phyloP scores from a whole-genome alignment of 2,888 invertebrate species.

The Hirtodrosophila histrioides region DNA sequence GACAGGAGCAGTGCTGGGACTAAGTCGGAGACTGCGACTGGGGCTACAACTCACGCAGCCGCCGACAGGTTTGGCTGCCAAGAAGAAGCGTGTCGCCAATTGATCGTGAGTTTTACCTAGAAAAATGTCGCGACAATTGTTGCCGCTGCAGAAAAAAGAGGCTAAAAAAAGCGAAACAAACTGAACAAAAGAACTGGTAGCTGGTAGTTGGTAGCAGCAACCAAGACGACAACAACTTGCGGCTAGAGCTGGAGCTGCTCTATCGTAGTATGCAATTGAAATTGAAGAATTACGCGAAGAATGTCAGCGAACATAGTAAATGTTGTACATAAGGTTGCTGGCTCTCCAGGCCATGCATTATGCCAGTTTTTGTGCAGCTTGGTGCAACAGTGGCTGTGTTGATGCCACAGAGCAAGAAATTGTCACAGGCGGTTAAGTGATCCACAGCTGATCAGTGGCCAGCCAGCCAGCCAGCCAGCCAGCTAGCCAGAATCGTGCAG shows the following conservation, averaged over 20 bases:
- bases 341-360: slow-evolving; percentile 53
- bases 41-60: slow-evolving; percentile 66
- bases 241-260: slow-evolving; percentile 38
- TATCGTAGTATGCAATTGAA: slow-evolving; percentile 82
- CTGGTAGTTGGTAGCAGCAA: slow-evolving; percentile 17
- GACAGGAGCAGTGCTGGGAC: slow-evolving; percentile 1
- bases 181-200: slow-evolving; percentile 30
- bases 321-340: slow-evolving; percentile 65
- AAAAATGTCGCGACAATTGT: slow-evolving; percentile 83
- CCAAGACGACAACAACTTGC: slow-evolving; percentile 34
- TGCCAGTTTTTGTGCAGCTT: slow-evolving; percentile 42
- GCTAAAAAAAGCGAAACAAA: slow-evolving; percentile 24
- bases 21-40: slow-evolving; percentile 15
- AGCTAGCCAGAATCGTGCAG: slow-evolving; percentile 38
- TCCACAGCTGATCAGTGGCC: slow-evolving; percentile 70
- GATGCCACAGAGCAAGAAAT: slow-evolving; percentile 45
- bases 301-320: slow-evolving; percentile 79
- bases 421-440: slow-evolving; percentile 53
- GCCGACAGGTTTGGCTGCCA: slow-evolving; percentile 68
- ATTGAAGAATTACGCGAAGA: slow-evolving; percentile 83
- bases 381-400: slow-evolving; percentile 14
- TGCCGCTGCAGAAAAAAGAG: slow-evolving; percentile 39
- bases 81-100: slow-evolving; percentile 84
- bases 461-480: too few relatives aligned
- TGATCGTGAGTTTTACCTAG: slow-evolving; percentile 84